phyloP scores from a whole-genome alignment of 1,140 invertebrate genomes.

The Rhyacophila brunnea region DNA sequence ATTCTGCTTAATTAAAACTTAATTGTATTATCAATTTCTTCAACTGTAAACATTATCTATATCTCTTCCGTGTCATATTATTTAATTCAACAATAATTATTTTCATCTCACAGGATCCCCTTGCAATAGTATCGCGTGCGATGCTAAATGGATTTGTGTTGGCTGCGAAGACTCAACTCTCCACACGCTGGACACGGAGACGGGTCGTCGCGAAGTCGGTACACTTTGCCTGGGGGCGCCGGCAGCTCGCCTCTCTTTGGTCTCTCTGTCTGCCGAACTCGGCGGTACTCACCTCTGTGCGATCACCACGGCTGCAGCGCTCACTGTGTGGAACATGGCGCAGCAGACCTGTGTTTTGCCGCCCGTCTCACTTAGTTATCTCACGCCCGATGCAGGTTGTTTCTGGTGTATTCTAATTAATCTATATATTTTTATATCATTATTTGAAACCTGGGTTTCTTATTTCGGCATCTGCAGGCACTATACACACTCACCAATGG shows the following conservation, averaged over 20 bases:
- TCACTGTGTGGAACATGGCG: slow-evolving; percentile 47
- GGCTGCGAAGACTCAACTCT: slow-evolving; percentile 67
- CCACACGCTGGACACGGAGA: slow-evolving; percentile 59
- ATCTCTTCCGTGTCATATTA: neutral
- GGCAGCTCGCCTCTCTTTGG: slow-evolving; percentile 51
- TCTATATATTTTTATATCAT: neutral
- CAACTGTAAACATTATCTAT: neutral
- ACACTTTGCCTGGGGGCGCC: slow-evolving; percentile 63
- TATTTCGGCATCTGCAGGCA: too few species aligned
- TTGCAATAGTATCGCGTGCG: slow-evolving; percentile 55
- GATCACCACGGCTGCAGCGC: slow-evolving; percentile 43
- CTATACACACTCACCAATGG: too few species aligned
- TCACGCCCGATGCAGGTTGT: slow-evolving; percentile 50
- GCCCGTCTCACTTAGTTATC: slow-evolving; percentile 50
- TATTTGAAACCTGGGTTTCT: too few species aligned
- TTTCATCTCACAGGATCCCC: slow-evolving; percentile 49
- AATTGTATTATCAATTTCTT: neutral
- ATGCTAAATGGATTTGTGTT: slow-evolving; percentile 56
- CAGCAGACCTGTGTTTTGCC: slow-evolving; percentile 38
- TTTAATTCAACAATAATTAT: neutral
- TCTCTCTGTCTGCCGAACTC: slow-evolving; percentile 2
- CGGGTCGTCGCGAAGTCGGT: slow-evolving; percentile 60
- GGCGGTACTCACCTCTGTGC: slow-evolving; percentile 29
- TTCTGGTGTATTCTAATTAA: too few species aligned
- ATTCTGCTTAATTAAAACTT: neutral